Conservation (phyloP, 2,888 invertebrate genomes). For the Linnaemya vulpina region DNA sequence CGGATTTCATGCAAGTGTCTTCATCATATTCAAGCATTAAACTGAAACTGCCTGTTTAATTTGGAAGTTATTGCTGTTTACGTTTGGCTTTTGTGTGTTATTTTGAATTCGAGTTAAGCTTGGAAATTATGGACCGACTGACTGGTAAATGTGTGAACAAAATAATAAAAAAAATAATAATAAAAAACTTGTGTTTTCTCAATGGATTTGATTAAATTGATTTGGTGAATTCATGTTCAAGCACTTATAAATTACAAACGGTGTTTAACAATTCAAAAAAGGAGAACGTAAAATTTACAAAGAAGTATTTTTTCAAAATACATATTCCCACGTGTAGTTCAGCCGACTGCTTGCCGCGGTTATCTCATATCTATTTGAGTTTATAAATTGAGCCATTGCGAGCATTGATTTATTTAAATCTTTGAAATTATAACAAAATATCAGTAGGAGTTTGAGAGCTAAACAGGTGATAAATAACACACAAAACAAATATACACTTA, state of each 20-base stretch:
- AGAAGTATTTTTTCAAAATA: constrained; percentile 41
- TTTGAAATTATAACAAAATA: constrained; percentile 39
- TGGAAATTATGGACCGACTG: constrained; percentile 46
- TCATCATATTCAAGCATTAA: background rate
- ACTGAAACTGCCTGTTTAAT: background rate
- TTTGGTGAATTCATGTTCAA: constrained; percentile 8
- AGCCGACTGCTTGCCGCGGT: background rate
- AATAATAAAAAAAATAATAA: background rate
- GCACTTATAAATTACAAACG: constrained; percentile 33
- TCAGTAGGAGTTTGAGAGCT: constrained; percentile 55
- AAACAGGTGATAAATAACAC: constrained; percentile 59
- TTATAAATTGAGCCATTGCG: constrained; percentile 32
- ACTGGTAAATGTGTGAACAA: constrained; percentile 24
- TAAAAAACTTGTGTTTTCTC: constrained; percentile 7
- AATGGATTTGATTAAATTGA: constrained; percentile 29
- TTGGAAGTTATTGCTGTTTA: background rate
- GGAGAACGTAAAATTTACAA: constrained; percentile 15
- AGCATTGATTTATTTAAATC: constrained; percentile 31
- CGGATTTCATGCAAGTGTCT: too few species aligned
- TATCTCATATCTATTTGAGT: background rate
- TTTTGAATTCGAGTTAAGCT: constrained; percentile 44
- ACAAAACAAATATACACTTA: constrained; percentile 44
- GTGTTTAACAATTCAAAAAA: constrained; percentile 46
- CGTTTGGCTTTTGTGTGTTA: background rate
- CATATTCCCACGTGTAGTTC: constrained; percentile 58